Evolutionary conservation across 2,888 invertebrate species (phyloP).

Genomic region (Lithophane ornitopus): DNA sequence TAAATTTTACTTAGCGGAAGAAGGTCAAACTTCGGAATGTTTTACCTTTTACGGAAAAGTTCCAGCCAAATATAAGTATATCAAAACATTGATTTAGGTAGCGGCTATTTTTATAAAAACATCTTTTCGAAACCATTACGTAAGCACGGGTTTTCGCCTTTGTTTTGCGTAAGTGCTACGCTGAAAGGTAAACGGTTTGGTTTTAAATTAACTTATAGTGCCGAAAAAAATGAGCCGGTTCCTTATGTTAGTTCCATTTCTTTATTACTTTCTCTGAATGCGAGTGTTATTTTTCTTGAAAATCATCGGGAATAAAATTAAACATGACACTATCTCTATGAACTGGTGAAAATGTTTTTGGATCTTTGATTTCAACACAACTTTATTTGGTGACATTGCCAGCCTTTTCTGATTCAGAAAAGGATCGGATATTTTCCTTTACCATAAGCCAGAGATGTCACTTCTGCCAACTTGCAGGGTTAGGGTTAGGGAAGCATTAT

Average conservation of each 20-base stretch:
- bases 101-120: slow-evolving; percentile 24
- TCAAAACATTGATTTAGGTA: slow-evolving; percentile 41
- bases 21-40: slow-evolving; percentile 20
- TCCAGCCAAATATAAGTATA: slow-evolving; percentile 32
- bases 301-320: background rate
- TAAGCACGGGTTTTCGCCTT: slow-evolving; percentile 20
- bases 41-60: slow-evolving; percentile 31
- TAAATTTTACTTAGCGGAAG: slow-evolving; percentile 29
- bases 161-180: slow-evolving; percentile 36
- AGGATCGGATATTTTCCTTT: background rate
- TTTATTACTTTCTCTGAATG: background rate
- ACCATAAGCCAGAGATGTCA: background rate
- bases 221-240: slow-evolving; percentile 9
- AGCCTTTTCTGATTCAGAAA: background rate
- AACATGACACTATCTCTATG: background rate
- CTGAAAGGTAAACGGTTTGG: slow-evolving; percentile 37
- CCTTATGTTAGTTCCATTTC: background rate
- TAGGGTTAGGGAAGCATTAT: background rate
- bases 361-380: background rate
- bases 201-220: slow-evolving; percentile 16
- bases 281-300: background rate
- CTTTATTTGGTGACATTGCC: background rate
- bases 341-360: background rate
- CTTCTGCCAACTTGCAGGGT: no score
- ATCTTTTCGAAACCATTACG: slow-evolving; percentile 23